Percentiles rank a stretch among this genome's conserved stretches.
These are phyloP conservation scores for Myotis planiceps DNA, from an alignment of 2,797 vertebrate genomes.

Conservation along the genomic window DNA sequence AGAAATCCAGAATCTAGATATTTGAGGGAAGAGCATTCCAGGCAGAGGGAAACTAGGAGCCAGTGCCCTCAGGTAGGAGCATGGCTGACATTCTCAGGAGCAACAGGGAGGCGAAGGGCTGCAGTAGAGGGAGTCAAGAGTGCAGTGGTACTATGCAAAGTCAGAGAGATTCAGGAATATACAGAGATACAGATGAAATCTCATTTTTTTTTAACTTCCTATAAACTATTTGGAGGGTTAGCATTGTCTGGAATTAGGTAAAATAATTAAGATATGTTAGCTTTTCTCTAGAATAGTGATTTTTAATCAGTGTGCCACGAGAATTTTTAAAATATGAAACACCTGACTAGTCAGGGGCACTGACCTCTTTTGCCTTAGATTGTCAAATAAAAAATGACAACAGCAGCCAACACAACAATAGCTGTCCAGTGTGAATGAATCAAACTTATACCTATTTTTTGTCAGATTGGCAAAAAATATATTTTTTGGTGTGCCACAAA, in stretches of 20 bases:
- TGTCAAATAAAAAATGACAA: background rate
- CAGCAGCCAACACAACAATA: background rate
- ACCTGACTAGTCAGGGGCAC: background rate
- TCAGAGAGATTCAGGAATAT: background rate
- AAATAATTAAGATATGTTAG: background rate
- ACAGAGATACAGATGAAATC: background rate
- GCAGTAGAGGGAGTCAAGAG: background rate
- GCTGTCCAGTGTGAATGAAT: background rate
- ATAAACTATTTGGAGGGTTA: background rate
- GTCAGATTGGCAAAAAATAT: background rate
- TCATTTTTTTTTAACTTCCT: background rate
- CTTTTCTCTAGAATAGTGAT: slow-evolving; percentile 30
- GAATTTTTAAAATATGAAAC: background rate
- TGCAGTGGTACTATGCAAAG: background rate
- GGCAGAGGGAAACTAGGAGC: background rate
- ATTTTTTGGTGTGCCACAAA: background rate
- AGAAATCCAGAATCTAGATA: background rate
- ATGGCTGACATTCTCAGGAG: background rate
- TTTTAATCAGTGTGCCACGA: background rate
- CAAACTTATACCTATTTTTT: background rate
- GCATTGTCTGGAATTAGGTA: background rate
- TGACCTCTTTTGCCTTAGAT: background rate
- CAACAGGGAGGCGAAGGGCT: background rate
- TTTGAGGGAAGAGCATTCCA: background rate
- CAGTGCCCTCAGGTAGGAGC: background rate